phyloP scores from a whole-genome alignment of 2,113 vertebrate species.

The Anseranas semipalmata region DNA sequence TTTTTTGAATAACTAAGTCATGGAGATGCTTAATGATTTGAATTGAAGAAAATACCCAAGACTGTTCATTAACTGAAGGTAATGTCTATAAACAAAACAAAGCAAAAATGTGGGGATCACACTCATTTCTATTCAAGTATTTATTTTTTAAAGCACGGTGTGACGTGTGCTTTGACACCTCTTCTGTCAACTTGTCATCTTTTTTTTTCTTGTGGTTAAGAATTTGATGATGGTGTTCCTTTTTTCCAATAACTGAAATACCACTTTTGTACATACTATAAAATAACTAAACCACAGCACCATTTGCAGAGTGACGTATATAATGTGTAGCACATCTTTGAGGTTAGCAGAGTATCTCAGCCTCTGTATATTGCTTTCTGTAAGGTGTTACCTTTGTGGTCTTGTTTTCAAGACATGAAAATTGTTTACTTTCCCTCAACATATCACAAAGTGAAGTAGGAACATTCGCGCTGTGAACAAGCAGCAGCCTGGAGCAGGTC shows the following conservation, averaged over 20 bases:
- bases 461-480: neutral
- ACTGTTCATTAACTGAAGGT: neutral
- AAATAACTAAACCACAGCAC: slow-evolving; percentile 37
- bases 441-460: neutral
- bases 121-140: no score
- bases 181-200: neutral
- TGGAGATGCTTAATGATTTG: neutral
- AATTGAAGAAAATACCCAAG: neutral
- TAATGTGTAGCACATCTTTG: neutral
- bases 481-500: neutral
- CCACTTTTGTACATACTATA: neutral
- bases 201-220: slow-evolving; percentile 27
- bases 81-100: neutral
- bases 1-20: neutral
- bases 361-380: neutral
- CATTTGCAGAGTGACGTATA: neutral
- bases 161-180: neutral
- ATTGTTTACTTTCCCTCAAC: neutral
- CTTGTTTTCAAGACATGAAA: slow-evolving; percentile 17
- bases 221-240: neutral
- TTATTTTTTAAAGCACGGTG: neutral
- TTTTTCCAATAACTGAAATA: slow-evolving; percentile 22
- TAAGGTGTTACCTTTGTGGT: slow-evolving; percentile 44
- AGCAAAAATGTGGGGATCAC: neutral
- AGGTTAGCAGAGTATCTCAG: neutral